Conservation (phyloP, 1,140 invertebrate genomes). For the Neelides sp. region DNA sequence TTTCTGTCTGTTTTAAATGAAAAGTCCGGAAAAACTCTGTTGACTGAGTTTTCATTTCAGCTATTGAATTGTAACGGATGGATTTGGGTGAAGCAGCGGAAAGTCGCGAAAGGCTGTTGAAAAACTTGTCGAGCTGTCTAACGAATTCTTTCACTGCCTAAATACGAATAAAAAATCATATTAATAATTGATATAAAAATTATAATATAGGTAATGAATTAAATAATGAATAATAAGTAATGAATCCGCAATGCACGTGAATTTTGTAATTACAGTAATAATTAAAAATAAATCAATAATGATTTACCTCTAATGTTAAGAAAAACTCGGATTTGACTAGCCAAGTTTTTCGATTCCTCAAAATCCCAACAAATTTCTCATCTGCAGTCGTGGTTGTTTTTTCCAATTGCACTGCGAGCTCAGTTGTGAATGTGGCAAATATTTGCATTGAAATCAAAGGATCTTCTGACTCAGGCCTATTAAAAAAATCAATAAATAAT, state of each 20-base stretch:
- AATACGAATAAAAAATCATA: no score
- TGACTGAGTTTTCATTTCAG: conserved; percentile 29
- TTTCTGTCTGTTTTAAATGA: conserved; percentile 25
- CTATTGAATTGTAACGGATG: conserved; percentile 14
- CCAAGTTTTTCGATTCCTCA: conserved; percentile 16
- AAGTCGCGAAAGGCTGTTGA: neutral
- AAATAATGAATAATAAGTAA: conserved; percentile 5
- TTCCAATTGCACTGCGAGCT: conserved; percentile 24
- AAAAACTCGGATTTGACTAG: conserved; percentile 14
- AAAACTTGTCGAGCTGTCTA: conserved; percentile 20
- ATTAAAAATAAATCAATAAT: neutral
- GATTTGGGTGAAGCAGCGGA: conserved; percentile 3
- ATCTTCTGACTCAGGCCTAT: conserved; percentile 24
- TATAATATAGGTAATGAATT: conserved; percentile 1
- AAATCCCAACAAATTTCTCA: conserved; percentile 27
- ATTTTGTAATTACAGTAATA: neutral
- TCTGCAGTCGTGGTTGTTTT: conserved; percentile 28
- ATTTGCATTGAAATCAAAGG: conserved; percentile 22
- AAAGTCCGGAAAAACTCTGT: conserved; percentile 25
- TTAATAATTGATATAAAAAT: neutral
- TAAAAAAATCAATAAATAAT: neutral
- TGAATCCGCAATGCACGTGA: conserved; percentile 1
- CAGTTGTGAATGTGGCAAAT: conserved; percentile 16
- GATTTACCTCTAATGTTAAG: conserved; percentile 9
- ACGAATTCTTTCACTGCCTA: conserved; percentile 21